Evolutionary conservation across 2,113 vertebrate species (phyloP).

Genomic region (Limnothrissa miodon): DNA sequence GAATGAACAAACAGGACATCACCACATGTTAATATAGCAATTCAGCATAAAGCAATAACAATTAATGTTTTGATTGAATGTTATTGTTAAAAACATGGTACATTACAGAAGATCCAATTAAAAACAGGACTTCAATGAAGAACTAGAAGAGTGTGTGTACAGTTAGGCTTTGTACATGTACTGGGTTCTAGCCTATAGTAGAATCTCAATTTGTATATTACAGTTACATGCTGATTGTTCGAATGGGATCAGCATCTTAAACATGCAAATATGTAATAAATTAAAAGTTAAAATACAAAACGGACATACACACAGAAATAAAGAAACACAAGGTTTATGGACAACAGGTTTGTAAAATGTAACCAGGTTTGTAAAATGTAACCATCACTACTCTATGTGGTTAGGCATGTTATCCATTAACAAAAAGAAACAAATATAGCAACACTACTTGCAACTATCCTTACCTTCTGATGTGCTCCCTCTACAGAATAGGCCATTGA

Average conservation of each 20-base stretch:
- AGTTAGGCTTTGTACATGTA: too few relatives aligned
- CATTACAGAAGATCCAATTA: too few relatives aligned
- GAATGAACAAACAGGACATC: slow-evolving; percentile 43
- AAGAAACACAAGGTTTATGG: background rate
- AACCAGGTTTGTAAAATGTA: background rate
- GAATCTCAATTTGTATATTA: too few relatives aligned
- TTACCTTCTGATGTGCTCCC: slow-evolving; percentile 90
- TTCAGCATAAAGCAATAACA: background rate
- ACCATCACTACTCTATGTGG: background rate
- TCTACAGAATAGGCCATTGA: slow-evolving; percentile 85
- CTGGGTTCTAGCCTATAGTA: too few relatives aligned
- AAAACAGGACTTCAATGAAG: too few relatives aligned
- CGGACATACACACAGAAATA: background rate
- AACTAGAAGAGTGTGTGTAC: too few relatives aligned
- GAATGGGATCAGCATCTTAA: too few relatives aligned
- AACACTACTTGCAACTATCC: slow-evolving; percentile 24
- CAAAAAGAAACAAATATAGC: background rate
- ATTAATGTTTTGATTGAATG: too few relatives aligned
- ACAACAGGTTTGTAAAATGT: background rate
- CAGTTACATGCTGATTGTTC: too few relatives aligned
- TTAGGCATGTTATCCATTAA: background rate
- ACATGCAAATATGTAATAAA: too few relatives aligned
- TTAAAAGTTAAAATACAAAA: too few relatives aligned
- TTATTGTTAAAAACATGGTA: too few relatives aligned
- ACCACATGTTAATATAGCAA: background rate